Conservation (phyloP, 2,113 vertebrate species). For the Heteronetta atricapilla region DNA sequence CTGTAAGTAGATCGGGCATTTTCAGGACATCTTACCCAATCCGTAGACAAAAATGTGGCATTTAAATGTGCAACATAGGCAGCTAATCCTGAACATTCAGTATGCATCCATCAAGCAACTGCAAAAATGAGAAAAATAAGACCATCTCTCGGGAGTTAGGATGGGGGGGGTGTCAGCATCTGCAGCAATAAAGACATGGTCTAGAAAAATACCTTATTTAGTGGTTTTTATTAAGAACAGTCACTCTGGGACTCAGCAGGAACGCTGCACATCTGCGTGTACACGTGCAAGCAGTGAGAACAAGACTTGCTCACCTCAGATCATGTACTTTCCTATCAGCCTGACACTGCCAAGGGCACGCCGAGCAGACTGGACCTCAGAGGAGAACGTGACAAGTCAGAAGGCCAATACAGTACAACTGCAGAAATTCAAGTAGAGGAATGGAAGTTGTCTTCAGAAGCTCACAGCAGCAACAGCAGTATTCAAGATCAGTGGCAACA, state of each 20-base stretch:
- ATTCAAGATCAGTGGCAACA: conserved; percentile 23
- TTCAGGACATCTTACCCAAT: background rate
- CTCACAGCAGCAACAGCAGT: conserved; percentile 16
- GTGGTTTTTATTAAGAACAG: conserved; percentile 50
- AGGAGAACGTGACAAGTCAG: background rate
- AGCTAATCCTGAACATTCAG: conserved; percentile 21
- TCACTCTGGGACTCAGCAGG: conserved; percentile 1
- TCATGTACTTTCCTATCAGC: background rate
- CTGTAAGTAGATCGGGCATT: background rate
- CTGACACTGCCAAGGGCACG: background rate
- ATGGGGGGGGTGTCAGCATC: background rate
- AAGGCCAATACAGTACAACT: conserved; percentile 38
- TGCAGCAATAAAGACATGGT: background rate
- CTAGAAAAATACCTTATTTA: conserved; percentile 40
- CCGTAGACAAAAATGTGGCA: background rate
- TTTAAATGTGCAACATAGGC: background rate
- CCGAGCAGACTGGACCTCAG: background rate
- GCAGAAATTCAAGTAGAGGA: conserved; percentile 59
- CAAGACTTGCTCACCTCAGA: conserved; percentile 12
- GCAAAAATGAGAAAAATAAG: background rate
- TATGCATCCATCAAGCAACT: background rate
- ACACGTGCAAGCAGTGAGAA: background rate
- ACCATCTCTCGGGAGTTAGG: background rate
- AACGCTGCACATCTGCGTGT: background rate
- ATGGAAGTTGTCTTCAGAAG: conserved; percentile 25